Evolutionary conservation across 1,140 invertebrate species (phyloP).

Genomic region (Laupala kohalensis): DNA sequence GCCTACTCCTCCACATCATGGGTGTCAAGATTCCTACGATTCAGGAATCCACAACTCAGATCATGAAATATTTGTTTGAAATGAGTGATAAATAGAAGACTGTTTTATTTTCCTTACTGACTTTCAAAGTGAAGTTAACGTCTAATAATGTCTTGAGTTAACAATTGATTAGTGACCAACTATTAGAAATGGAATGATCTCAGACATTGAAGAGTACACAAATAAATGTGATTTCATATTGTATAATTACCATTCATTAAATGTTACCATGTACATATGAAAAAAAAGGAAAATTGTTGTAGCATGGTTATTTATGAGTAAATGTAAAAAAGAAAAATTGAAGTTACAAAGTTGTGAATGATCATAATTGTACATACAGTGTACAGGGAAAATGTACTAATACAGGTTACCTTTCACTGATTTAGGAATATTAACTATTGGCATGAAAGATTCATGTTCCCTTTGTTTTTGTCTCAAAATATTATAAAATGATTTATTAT

Average conservation of each 20-base stretch:
- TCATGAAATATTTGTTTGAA: constrained; percentile 14
- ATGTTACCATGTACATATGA: neutral
- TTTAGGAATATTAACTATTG: neutral
- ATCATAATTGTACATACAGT: neutral
- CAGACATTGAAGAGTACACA: too few species aligned
- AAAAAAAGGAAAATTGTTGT: neutral
- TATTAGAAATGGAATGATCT: neutral
- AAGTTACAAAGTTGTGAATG: neutral
- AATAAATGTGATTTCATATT: too few species aligned
- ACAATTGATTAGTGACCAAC: neutral
- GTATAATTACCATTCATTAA: too few species aligned
- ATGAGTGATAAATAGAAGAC: neutral
- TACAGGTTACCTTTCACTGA: neutral
- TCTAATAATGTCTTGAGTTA: neutral
- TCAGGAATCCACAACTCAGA: constrained; percentile 13
- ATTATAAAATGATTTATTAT: too few species aligned
- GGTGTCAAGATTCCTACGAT: constrained; percentile 11
- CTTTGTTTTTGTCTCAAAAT: too few species aligned
- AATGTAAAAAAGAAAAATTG: neutral
- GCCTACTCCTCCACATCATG: neutral
- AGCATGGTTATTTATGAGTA: too few species aligned
- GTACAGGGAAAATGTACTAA: neutral
- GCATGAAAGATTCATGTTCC: neutral
- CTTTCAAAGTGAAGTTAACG: neutral
- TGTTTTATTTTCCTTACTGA: neutral